phyloP scores from a whole-genome alignment of 2,888 invertebrate genomes.

The Protophormia terraenovae region DNA sequence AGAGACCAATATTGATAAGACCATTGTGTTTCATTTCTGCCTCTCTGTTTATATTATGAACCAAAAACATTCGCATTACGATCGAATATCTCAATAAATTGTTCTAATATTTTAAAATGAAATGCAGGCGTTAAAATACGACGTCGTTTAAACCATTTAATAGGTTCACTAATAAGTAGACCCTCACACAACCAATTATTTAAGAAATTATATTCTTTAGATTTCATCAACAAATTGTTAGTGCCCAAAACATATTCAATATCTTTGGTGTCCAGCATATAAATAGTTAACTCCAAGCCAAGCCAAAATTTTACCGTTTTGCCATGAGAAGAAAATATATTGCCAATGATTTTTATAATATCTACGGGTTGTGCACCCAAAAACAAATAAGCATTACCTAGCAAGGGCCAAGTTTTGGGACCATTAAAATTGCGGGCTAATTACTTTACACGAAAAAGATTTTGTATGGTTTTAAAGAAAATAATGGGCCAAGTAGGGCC shows the following conservation, averaged over 20 bases:
- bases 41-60: slow-evolving; percentile 80
- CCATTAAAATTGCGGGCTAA: slow-evolving; percentile 71
- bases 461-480: slow-evolving; percentile 38
- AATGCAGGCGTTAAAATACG: slow-evolving; percentile 89
- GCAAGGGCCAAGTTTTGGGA: slow-evolving; percentile 81
- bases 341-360: slow-evolving; percentile 74
- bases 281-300: slow-evolving; percentile 68
- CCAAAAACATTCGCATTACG: slow-evolving; percentile 83
- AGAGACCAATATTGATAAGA: slow-evolving; percentile 82
- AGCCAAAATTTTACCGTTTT: slow-evolving; percentile 70
- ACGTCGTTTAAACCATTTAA: slow-evolving; percentile 85
- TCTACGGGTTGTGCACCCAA: slow-evolving; percentile 80
- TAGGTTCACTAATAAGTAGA: slow-evolving; percentile 70
- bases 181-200: slow-evolving; percentile 74
- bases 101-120: slow-evolving; percentile 88
- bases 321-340: slow-evolving; percentile 77
- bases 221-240: slow-evolving; percentile 68
- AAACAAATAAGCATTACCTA: slow-evolving; percentile 82
- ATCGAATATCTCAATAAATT: slow-evolving; percentile 86
- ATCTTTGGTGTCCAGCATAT: slow-evolving; percentile 70
- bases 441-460: slow-evolving; percentile 2
- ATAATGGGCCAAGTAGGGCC: slow-evolving; percentile 81
- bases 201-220: slow-evolving; percentile 69
- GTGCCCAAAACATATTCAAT: slow-evolving; percentile 69
- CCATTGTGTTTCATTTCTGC: slow-evolving; percentile 82